Conservation (phyloP, 2,888 invertebrate species). For the Epinotia bilunana region DNA sequence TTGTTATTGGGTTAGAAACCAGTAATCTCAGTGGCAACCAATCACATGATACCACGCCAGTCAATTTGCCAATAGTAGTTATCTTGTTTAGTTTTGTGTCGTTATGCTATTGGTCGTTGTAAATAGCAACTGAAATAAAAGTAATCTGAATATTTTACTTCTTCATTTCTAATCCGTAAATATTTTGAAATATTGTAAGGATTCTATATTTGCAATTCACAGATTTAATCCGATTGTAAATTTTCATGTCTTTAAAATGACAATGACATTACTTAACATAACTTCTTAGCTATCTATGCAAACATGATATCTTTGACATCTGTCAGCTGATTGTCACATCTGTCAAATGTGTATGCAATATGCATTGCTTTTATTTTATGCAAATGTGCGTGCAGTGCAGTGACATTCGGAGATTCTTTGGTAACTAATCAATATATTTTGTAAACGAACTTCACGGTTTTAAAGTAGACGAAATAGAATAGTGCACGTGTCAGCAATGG, state of each 20-base stretch:
- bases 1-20: conserved; percentile 17
- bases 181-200: too few relatives aligned
- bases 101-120: conserved; percentile 62
- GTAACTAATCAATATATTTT: neutral
- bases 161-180: too few relatives aligned
- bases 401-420: neutral
- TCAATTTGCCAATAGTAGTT: conserved; percentile 61
- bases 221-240: too few relatives aligned
- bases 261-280: too few relatives aligned
- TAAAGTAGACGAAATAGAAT: neutral
- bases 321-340: conserved; percentile 12
- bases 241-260: too few relatives aligned
- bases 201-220: too few relatives aligned
- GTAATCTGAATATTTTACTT: neutral
- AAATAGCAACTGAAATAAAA: neutral
- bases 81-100: conserved; percentile 55
- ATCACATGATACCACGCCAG: conserved; percentile 64
- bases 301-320: neutral
- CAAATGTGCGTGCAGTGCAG: neutral
- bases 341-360: neutral
- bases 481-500: conserved; percentile 8
- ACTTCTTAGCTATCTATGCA: neutral
- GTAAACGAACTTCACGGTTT: neutral
- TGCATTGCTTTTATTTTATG: too few relatives aligned
- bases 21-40: conserved; percentile 50